phyloP scores from a whole-genome alignment of 37 sponge, comb jelly and placozoan species.

The Aplysina aerophoba region DNA sequence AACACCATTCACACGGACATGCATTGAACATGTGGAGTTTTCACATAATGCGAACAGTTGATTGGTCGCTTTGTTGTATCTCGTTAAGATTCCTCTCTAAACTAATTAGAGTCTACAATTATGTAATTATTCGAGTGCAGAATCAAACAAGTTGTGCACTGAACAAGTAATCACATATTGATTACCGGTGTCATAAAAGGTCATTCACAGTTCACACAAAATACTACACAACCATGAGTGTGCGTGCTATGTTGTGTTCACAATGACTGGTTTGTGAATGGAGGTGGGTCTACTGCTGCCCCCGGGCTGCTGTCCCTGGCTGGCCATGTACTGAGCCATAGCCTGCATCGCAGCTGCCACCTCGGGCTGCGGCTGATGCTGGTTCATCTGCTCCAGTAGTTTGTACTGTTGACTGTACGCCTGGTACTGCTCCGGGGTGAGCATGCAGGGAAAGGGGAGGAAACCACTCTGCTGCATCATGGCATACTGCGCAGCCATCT shows the following conservation, averaged over 20 bases:
- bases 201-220: neutral
- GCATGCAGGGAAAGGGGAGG: constrained; percentile 35
- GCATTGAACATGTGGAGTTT: no score
- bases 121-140: no score
- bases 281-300: neutral
- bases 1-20: no score
- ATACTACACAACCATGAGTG: neutral
- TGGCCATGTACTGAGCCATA: no score
- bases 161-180: no score
- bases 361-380: neutral
- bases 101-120: no score
- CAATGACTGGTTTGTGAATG: constrained; percentile 34
- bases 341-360: neutral
- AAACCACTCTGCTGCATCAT: neutral
- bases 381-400: neutral
- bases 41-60: no score
- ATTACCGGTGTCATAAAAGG: no score
- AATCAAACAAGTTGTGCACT: no score
- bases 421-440: constrained; percentile 8
- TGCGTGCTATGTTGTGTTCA: neutral
- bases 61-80: no score
- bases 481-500: constrained; percentile 17
- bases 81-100: no score
- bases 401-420: neutral
- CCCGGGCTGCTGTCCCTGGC: neutral